Conservation (phyloP, 1,140 invertebrate genomes). For the Tetragonula clypearis region DNA sequence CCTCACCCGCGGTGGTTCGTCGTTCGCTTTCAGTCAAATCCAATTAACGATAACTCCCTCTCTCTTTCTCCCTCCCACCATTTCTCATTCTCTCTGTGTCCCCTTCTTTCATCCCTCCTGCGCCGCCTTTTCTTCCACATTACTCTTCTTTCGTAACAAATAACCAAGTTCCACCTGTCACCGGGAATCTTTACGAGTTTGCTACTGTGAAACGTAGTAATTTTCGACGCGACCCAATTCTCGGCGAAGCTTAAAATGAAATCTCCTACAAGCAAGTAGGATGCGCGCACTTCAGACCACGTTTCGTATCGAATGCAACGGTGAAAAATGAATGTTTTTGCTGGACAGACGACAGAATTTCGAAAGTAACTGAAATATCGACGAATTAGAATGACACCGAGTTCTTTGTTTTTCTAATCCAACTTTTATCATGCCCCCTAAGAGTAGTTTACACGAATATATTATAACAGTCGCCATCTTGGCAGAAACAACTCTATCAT, state of each 20-base stretch:
- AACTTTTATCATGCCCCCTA: background rate
- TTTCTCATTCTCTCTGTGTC: too few relatives aligned
- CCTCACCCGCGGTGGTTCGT: conserved; percentile 15
- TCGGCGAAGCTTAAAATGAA: background rate
- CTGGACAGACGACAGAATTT: background rate
- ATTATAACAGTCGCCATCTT: background rate
- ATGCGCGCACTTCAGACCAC: too few relatives aligned
- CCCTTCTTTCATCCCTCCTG: background rate
- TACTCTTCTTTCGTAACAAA: background rate
- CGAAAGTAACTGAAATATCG: background rate
- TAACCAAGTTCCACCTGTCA: conserved; percentile 4
- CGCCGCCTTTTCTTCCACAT: background rate
- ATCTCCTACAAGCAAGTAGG: too few relatives aligned
- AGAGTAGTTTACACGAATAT: background rate
- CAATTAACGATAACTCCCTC: conserved; percentile 44
- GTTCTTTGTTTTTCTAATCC: background rate
- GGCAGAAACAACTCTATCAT: background rate
- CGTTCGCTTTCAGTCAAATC: conserved; percentile 33
- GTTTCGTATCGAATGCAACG: too few relatives aligned
- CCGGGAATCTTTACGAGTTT: conserved; percentile 51
- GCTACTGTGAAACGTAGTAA: conserved; percentile 42
- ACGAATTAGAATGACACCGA: too few relatives aligned
- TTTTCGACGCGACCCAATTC: background rate
- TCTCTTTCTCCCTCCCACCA: background rate
- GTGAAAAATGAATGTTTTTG: background rate